Conservation (phyloP, 2,888 invertebrate species). For the Hyposoter didymator region DNA sequence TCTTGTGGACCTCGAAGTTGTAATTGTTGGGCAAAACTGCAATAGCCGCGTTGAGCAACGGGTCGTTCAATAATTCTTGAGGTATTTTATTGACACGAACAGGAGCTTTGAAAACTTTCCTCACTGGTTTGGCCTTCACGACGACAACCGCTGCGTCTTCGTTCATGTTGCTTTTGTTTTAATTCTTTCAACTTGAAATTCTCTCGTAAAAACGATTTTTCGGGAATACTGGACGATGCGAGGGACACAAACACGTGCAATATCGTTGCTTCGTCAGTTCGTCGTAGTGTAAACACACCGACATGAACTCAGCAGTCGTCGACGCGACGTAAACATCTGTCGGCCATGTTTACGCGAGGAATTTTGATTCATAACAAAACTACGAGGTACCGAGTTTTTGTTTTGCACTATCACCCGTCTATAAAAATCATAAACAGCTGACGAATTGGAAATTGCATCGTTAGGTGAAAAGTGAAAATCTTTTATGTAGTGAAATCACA, state of each 20-base stretch:
- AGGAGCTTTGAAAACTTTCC: slow-evolving; percentile 92
- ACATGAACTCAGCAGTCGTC: too few species aligned
- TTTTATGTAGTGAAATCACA: too few species aligned
- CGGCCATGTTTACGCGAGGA: too few species aligned
- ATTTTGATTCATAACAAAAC: too few species aligned
- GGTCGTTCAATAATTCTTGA: slow-evolving; percentile 91
- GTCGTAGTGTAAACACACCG: not conserved
- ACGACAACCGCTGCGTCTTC: slow-evolving; percentile 86
- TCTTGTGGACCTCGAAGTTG: slow-evolving; percentile 99
- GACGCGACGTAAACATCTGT: too few species aligned
- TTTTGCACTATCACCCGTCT: too few species aligned
- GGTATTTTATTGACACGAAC: slow-evolving; percentile 93
- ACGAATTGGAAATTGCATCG: too few species aligned
- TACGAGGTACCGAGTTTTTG: too few species aligned
- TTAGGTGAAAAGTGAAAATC: too few species aligned
- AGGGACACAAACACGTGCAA: not conserved
- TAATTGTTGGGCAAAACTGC: slow-evolving; percentile 95
- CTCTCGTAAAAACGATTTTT: not conserved
- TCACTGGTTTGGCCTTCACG: slow-evolving; percentile 91
- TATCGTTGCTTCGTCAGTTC: too few species aligned
- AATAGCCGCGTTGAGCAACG: slow-evolving; percentile 89
- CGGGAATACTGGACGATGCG: not conserved
- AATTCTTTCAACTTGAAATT: not conserved
- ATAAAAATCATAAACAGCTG: too few species aligned
- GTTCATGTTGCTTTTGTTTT: slow-evolving; percentile 66